Evolutionary conservation across 1,140 invertebrate genomes (phyloP).

Genomic region (Hypothenemus hampei): DNA sequence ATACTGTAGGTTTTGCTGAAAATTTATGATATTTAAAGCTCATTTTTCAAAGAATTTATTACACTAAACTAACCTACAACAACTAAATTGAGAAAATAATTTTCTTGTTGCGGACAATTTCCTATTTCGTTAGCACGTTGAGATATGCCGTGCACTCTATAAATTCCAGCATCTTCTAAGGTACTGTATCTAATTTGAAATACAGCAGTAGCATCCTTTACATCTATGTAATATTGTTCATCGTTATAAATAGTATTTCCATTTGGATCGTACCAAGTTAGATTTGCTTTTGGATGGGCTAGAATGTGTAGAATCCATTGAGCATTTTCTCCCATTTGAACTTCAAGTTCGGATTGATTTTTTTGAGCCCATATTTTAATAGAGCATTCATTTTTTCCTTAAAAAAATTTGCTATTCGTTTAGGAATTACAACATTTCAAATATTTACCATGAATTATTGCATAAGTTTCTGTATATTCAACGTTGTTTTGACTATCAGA

Average conservation of each 20-base stretch:
- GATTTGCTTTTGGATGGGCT: constrained; percentile 2
- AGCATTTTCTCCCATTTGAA: constrained; percentile 1
- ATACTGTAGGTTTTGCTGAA: constrained; percentile 5
- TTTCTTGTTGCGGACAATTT: constrained; percentile 29
- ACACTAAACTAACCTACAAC: constrained; percentile 34
- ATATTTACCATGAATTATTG: constrained; percentile 1
- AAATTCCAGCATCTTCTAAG: constrained; percentile 3
- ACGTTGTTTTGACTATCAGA: constrained; percentile 3
- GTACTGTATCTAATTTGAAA: neutral
- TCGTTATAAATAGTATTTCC: neutral
- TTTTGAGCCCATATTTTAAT: constrained; percentile 5
- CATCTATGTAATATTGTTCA: neutral
- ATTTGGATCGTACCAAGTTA: constrained; percentile 7
- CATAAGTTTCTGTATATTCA: neutral
- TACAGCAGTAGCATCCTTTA: neutral
- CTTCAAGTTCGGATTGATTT: constrained; percentile 1
- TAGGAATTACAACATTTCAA: neutral
- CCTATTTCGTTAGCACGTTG: constrained; percentile 7
- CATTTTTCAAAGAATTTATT: neutral
- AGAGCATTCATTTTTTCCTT: constrained; percentile 5
- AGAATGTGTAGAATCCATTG: constrained; percentile 8
- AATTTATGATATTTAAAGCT: neutral
- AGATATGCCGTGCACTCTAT: neutral
- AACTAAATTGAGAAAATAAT: constrained; percentile 37
- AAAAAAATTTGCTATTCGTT: neutral